Conservation (phyloP, 2,113 vertebrate species). For the Calidris pugnax region DNA sequence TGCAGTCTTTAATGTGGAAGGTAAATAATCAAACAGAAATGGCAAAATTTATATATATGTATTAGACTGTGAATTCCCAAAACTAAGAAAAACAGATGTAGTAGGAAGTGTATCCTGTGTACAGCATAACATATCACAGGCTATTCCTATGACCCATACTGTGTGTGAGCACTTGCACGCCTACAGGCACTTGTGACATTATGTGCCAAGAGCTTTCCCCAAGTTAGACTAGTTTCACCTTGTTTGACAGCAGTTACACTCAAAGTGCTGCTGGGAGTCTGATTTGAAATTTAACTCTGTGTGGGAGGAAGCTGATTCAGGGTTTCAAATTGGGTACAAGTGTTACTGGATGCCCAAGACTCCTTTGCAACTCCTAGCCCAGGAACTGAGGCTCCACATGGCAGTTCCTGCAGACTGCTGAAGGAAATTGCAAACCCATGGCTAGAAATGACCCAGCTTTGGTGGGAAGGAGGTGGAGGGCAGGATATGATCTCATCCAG, state of each 20-base stretch:
- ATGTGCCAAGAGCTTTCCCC: not conserved
- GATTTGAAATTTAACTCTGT: not conserved
- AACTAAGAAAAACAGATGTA: not conserved
- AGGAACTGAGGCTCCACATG: not conserved
- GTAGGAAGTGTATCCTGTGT: not conserved
- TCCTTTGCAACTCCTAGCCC: not conserved
- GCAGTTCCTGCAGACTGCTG: not conserved
- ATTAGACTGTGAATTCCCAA: not conserved
- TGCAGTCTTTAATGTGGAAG: not conserved
- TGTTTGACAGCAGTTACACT: not conserved
- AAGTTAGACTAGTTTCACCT: slow-evolving; percentile 2
- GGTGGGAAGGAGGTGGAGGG: not conserved
- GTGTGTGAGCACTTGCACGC: not conserved
- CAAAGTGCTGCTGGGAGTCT: not conserved
- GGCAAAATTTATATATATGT: not conserved
- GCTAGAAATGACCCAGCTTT: not conserved
- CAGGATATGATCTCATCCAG: not conserved
- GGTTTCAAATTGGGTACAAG: not conserved
- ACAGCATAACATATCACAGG: rapidly evolving
- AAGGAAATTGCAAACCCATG: not conserved
- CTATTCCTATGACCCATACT: not conserved
- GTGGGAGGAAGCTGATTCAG: not conserved
- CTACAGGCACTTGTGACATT: not conserved
- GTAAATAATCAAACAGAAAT: not conserved
- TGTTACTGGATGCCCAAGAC: not conserved